Evolutionary conservation across 2,797 vertebrate species (phyloP), one percentile per base, ranked within the genome.

Genomic region (Esox lucius): DNA sequence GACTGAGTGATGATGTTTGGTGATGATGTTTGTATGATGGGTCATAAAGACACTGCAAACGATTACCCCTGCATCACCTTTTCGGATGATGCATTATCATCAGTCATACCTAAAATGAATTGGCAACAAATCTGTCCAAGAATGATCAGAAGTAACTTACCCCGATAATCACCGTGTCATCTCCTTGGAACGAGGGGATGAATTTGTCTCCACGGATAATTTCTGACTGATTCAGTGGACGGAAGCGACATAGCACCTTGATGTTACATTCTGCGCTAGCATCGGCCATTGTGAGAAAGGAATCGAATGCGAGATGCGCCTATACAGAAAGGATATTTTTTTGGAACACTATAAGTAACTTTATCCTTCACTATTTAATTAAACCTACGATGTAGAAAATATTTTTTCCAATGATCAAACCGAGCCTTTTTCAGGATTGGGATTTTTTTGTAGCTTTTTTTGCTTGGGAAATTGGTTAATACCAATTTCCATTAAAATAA

Each of bases 201-300:
- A 96, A 97, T 85, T 96, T 96, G 91, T 98, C 97, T 76, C 97
- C 96, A 9, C 97, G 95, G 65, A 92, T 80, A 73, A 95, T 95
- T 92, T 98, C 97, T 3, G 96, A 93, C 87, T 95, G 93, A 81
- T 96, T 98, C 79, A 98, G 89, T 9, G 97, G 97, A 78, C 97
- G 95, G 86, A 98, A 97, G 73, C 97, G 94, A 90, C 96, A 98
- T 78, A 98, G 91, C 86, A 98, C 97, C 93, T 97, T 98, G 88
- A 98, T 98, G 90, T 96, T 98, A 88, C 97, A 98, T 86, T 98
- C 95, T 80, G 93, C 92, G 91, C 92, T 92, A 68, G 92, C 89
- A 85, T 97, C 96, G 85, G 95, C 94, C 97, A 98, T 98, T 84
- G 89, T 93, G 88, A 62, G 49, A 70, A 74, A 75, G 11, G 28